phyloP scores from a whole-genome alignment of 2,888 invertebrate genomes.

The Homarus gammarus region DNA sequence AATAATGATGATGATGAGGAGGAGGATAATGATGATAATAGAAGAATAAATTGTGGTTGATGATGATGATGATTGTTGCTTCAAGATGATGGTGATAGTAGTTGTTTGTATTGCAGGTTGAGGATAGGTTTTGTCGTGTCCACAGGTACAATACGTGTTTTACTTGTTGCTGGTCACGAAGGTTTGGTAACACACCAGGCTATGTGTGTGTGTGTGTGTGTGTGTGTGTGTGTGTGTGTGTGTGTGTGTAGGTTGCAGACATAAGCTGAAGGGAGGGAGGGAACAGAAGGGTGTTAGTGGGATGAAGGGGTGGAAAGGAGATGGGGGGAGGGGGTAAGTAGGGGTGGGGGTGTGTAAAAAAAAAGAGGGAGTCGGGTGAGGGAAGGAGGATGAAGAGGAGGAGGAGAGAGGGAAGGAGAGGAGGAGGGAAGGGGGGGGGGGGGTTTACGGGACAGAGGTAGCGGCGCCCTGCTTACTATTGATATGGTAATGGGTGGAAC shows the following conservation, averaged over 20 bases:
- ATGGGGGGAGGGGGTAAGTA: neutral
- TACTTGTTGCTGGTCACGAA: too few relatives aligned
- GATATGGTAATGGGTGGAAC: slow-evolving; percentile 46
- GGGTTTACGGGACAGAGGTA: slow-evolving; percentile 28
- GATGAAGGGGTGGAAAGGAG: slow-evolving; percentile 8
- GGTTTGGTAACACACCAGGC: too few relatives aligned
- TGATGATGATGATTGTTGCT: too few relatives aligned
- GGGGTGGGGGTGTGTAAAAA: neutral
- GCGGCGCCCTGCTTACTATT: slow-evolving; percentile 43
- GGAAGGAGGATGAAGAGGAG: neutral
- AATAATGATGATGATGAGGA: too few relatives aligned
- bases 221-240: too few relatives aligned
- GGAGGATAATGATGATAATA: too few relatives aligned
- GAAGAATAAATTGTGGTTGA: too few relatives aligned
- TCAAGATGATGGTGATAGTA: too few relatives aligned
- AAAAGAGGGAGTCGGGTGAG: slow-evolving; percentile 16
- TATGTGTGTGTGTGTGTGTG: too few relatives aligned
- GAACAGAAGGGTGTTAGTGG: slow-evolving; percentile 14
- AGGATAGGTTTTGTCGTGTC: too few relatives aligned
- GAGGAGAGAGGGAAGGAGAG: neutral
- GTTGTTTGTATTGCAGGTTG: too few relatives aligned
- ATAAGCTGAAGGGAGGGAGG: neutral
- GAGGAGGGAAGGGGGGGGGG: neutral
- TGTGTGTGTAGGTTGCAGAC: neutral
- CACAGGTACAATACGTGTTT: too few relatives aligned